Conservation (phyloP, 2,888 invertebrate genomes). For the Athalia circularis region DNA sequence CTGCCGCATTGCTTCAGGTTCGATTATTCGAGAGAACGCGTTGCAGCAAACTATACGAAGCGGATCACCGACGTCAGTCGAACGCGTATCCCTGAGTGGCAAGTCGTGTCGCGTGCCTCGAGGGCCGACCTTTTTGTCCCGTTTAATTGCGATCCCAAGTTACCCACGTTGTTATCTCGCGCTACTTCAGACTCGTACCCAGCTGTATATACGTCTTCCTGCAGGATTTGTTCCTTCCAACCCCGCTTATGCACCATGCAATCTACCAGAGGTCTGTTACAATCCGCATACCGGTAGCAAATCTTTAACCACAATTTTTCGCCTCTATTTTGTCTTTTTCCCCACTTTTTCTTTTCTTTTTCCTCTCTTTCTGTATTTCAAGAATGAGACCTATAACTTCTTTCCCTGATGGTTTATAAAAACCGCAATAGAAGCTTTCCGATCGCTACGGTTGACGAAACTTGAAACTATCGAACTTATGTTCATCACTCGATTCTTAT, state of each 20-base stretch:
- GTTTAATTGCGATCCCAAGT: constrained; percentile 44
- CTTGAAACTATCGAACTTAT: constrained; percentile 3
- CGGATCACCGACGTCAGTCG: constrained; percentile 42
- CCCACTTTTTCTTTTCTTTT: not conserved
- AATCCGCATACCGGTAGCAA: constrained; percentile 17
- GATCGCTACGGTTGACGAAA: constrained; percentile 23
- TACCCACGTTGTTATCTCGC: constrained; percentile 42
- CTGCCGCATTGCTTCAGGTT: not conserved
- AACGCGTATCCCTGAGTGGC: constrained; percentile 40
- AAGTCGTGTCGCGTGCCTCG: constrained; percentile 42
- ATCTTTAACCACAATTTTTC: not conserved
- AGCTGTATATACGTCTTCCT: constrained; percentile 31
- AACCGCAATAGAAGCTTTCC: not conserved
- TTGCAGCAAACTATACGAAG: not conserved
- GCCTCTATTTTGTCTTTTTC: not conserved
- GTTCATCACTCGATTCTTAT: not conserved
- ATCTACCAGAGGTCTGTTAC: not conserved
- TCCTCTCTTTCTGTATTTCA: not conserved
- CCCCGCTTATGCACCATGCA: not conserved
- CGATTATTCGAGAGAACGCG: not conserved
- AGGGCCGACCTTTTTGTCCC: constrained; percentile 44
- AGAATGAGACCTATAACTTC: not conserved
- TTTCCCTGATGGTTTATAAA: too few species aligned
- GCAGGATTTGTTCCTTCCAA: constrained; percentile 10
- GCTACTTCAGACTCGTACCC: constrained; percentile 8